These are phyloP conservation scores for Neogale vison DNA, from an alignment of 2,113 vertebrate species.

Conservation along the genomic window DNA sequence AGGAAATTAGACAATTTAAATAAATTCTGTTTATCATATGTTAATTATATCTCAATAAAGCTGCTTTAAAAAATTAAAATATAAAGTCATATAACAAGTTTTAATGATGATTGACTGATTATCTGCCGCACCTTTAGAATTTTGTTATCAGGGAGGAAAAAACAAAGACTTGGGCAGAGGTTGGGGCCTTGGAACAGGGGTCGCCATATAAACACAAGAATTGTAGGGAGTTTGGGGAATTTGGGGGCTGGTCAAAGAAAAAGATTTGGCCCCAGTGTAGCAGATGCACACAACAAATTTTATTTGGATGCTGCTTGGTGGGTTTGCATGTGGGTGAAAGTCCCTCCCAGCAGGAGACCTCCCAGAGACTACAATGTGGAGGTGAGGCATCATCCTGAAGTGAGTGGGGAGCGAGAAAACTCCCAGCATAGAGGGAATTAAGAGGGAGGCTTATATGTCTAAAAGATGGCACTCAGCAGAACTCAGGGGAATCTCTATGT, in stretches of 20 bases:
- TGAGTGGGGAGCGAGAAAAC: background rate
- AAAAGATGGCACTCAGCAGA: background rate
- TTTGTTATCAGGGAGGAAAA: background rate
- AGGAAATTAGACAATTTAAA: background rate
- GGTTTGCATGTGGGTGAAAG: background rate
- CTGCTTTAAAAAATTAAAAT: background rate
- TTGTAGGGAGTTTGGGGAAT: background rate
- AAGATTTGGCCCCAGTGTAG: background rate
- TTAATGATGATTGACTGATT: background rate
- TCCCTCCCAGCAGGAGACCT: background rate
- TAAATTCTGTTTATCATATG: background rate
- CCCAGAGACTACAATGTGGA: no score
- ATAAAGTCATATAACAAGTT: background rate
- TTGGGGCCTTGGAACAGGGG: background rate
- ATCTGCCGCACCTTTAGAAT: background rate
- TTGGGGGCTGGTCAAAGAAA: background rate
- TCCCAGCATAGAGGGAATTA: background rate
- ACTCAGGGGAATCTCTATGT: no score
- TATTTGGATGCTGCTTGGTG: background rate
- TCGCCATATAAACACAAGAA: background rate
- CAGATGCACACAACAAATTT: background rate
- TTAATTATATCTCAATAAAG: background rate
- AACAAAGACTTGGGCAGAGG: background rate
- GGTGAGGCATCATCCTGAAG: background rate
- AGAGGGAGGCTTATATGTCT: background rate